Percentiles rank a stretch among this genome's conserved stretches.
Evolutionary conservation across 1,140 invertebrate genomes (phyloP).

Genomic region (Rhopalosiphum padi): DNA sequence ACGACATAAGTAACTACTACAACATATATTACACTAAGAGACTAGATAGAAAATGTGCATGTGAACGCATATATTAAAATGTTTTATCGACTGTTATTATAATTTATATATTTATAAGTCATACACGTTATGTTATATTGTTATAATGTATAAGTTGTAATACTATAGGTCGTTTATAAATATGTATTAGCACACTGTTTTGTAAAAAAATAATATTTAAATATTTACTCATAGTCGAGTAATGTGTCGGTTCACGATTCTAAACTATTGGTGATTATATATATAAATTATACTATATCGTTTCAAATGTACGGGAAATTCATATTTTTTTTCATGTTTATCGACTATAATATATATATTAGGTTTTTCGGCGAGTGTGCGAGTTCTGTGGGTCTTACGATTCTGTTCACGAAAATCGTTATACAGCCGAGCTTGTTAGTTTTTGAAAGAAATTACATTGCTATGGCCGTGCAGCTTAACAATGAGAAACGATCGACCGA

Average conservation of each 20-base stretch:
- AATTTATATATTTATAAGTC: neutral
- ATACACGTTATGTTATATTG: neutral
- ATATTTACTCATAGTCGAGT: neutral
- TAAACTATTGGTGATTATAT: neutral
- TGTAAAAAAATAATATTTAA: neutral
- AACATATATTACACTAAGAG: neutral
- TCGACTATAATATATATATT: neutral
- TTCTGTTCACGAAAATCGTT: neutral
- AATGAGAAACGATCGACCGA: slow-evolving; percentile 1
- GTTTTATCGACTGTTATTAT: neutral
- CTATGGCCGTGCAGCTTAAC: neutral
- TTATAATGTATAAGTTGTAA: neutral
- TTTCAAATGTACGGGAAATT: neutral
- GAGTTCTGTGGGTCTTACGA: neutral
- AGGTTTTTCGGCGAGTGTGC: too few species aligned
- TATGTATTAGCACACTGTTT: neutral
- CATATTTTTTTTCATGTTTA: neutral
- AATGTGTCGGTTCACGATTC: neutral
- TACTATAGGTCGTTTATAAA: neutral
- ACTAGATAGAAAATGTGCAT: neutral
- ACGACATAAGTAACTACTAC: neutral
- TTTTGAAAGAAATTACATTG: neutral
- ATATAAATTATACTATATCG: neutral
- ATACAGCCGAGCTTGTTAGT: neutral
- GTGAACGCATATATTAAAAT: neutral